A percentile compares a stretch with the other conserved stretches of the same genome.
These are phyloP conservation scores for Orthosia gracilis DNA, from an alignment of 2,888 invertebrate genomes.

Conservation along the genomic window DNA sequence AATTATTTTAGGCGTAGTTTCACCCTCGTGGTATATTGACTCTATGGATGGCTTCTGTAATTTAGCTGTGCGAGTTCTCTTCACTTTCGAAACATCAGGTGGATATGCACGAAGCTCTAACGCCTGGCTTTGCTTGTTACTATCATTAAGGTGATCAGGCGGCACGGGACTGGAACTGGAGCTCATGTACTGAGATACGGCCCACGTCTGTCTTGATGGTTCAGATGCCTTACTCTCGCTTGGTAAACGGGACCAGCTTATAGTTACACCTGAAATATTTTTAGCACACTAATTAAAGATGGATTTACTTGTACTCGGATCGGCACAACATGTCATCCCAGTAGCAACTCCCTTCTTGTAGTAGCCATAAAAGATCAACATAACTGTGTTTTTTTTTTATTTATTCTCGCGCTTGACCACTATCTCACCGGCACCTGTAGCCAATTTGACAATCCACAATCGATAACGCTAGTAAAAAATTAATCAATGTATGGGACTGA, in stretches of 20 bases:
- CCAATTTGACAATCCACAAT: no score
- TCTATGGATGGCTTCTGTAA: constrained; percentile 9
- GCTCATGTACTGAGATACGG: neutral
- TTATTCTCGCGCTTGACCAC: no score
- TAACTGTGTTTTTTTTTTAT: no score
- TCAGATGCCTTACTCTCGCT: neutral
- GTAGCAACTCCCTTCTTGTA: no score
- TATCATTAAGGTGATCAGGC: neutral
- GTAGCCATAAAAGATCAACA: no score
- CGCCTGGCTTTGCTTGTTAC: neutral
- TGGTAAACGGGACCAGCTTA: neutral
- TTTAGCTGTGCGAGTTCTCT: neutral
- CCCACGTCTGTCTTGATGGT: neutral
- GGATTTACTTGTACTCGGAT: neutral
- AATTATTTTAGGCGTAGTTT: neutral
- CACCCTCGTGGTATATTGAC: neutral
- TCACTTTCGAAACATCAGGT: neutral
- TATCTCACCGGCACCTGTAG: no score
- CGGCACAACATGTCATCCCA: no score
- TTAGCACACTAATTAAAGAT: neutral
- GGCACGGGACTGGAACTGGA: neutral
- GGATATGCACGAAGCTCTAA: neutral
- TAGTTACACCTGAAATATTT: neutral
- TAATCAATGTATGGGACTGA: no score
- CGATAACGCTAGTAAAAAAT: no score